Conservation (phyloP, 2,888 invertebrate genomes). For the Archaeoteleia sp. region DNA sequence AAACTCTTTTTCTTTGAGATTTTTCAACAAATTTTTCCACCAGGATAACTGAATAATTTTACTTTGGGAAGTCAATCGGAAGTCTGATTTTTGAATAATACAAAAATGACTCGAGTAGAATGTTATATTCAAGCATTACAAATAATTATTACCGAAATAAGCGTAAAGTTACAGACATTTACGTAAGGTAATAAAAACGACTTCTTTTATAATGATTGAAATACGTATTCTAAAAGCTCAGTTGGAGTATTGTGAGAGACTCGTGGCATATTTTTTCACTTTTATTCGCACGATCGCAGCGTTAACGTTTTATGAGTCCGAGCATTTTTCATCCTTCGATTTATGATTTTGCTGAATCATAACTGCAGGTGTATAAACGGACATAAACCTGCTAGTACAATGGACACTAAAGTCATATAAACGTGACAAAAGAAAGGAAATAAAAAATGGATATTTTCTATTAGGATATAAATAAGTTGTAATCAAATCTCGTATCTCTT, state of each 20-base stretch:
- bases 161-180: too few relatives aligned
- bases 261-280: conserved; percentile 8
- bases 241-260: background rate
- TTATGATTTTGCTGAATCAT: conserved; percentile 57
- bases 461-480: too few relatives aligned
- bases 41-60: too few relatives aligned
- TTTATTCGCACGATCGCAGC: conserved; percentile 39
- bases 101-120: conserved; percentile 14
- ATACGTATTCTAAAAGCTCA: conserved; percentile 24
- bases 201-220: conserved; percentile 32
- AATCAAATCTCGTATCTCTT: too few relatives aligned
- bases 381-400: conserved; percentile 16
- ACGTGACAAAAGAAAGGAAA: background rate
- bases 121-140: background rate
- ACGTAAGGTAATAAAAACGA: conserved; percentile 26
- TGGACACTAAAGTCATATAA: background rate
- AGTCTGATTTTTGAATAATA: conserved; percentile 20
- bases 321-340: conserved; percentile 60
- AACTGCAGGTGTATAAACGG: conserved; percentile 17
- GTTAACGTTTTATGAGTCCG: conserved; percentile 63
- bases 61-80: conserved; percentile 14
- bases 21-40: too few relatives aligned
- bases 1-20: too few relatives aligned
- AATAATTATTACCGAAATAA: background rate
- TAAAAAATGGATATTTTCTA: too few relatives aligned